Conservation (phyloP, 2,113 vertebrate genomes). For the Megaptera novaeangliae region DNA sequence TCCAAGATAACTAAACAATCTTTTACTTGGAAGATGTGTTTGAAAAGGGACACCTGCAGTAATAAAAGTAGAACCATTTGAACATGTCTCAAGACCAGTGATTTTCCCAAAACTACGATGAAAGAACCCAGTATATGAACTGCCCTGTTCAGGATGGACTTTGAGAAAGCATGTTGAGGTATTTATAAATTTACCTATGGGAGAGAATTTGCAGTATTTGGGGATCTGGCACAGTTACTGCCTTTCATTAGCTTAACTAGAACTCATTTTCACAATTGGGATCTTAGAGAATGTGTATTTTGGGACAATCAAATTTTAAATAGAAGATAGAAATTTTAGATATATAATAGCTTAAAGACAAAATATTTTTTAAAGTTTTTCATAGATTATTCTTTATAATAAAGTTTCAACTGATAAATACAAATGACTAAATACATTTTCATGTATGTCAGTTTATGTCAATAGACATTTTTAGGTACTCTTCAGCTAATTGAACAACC, state of each 20-base stretch:
- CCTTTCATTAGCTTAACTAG: conserved; percentile 57
- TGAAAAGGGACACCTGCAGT: conserved; percentile 29
- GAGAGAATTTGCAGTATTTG: conserved; percentile 73
- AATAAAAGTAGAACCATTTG: conserved; percentile 30
- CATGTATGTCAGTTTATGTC: conserved; percentile 7
- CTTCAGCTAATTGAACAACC: conserved; percentile 12
- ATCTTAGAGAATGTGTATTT: not conserved
- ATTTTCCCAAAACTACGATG: conserved; percentile 26
- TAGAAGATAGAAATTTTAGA: not conserved
- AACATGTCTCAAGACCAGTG: conserved; percentile 23
- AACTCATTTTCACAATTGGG: conserved; percentile 25
- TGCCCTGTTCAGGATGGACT: not conserved
- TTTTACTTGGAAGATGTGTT: not conserved
- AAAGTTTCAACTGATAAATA: conserved; percentile 13
- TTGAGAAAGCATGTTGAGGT: not conserved
- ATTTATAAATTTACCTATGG: conserved; percentile 72
- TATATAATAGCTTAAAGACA: not conserved
- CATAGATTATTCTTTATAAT: not conserved
- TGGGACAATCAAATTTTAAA: not conserved
- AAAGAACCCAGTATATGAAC: conserved; percentile 45
- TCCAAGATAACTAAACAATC: conserved; percentile 19
- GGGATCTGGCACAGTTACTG: conserved; percentile 69
- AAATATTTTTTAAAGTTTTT: not conserved
- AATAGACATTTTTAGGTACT: conserved; percentile 23
- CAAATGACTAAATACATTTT: not conserved